phyloP scores from a whole-genome alignment of 37 sponge, comb jelly and placozoan genomes.

The Chondrosia reniformis region DNA sequence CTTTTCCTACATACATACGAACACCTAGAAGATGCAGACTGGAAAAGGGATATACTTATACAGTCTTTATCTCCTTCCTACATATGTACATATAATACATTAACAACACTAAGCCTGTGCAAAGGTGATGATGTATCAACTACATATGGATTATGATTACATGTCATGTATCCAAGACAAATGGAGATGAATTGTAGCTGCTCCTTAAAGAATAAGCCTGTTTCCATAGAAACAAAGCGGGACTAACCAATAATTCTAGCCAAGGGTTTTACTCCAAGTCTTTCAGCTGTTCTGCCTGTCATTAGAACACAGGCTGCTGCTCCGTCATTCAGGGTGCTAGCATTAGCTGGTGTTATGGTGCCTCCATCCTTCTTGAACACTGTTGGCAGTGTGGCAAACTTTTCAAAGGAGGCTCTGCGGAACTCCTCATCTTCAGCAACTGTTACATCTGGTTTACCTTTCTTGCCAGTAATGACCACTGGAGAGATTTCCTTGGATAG shows the following conservation, averaged over 20 bases:
- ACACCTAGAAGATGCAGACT: no score
- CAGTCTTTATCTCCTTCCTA: no score
- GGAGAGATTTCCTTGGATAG: conserved; percentile 73
- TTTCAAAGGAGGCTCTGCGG: conserved; percentile 67
- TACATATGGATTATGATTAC: no score
- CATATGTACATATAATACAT: no score
- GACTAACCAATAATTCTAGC: conserved; percentile 77
- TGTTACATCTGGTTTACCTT: conserved; percentile 69
- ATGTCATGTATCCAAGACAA: no score
- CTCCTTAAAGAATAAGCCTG: background rate
- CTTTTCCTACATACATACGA: no score
- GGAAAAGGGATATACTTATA: no score
- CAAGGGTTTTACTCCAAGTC: conserved; percentile 56
- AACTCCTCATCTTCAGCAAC: conserved; percentile 87
- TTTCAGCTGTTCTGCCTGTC: conserved; percentile 56
- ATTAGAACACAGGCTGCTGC: conserved; percentile 96
- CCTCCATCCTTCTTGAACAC: conserved; percentile 84
- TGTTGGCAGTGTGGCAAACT: conserved; percentile 67
- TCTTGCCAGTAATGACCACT: conserved; percentile 69
- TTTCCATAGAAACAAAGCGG: background rate
- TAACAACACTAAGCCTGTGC: no score
- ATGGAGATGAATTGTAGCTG: no score
- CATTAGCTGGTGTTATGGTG: conserved; percentile 96
- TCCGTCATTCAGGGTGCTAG: conserved; percentile 92
- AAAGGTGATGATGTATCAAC: no score